Percentiles rank a stretch among this genome's conserved stretches.
Conservation (phyloP, 2,797 vertebrate genomes). For the Carcharodon carcharias region DNA sequence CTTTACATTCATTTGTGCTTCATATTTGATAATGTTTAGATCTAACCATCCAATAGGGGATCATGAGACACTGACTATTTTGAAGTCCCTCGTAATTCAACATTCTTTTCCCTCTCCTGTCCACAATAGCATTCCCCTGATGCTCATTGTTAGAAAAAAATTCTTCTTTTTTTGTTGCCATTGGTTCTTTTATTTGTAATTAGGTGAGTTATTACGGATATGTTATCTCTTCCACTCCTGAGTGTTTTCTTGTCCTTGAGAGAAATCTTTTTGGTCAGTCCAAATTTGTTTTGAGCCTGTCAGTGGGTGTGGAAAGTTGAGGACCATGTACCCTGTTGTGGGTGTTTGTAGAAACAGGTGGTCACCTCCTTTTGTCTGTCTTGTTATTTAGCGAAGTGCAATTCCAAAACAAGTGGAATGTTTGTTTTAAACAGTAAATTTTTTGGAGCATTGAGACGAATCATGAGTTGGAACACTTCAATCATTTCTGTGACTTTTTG, state of each 20-base stretch:
- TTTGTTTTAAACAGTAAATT: not conserved
- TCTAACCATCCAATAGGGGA: too few relatives aligned
- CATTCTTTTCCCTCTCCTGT: not conserved
- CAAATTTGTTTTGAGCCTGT: not conserved
- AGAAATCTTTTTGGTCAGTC: not conserved
- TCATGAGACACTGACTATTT: not conserved
- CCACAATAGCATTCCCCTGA: not conserved
- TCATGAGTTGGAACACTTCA: not conserved
- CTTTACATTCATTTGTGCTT: not conserved
- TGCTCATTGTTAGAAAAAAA: not conserved
- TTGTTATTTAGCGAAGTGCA: not conserved
- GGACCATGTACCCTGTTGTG: not conserved
- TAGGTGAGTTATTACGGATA: not conserved
- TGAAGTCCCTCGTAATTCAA: not conserved
- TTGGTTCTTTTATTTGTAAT: not conserved
- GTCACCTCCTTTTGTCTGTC: not conserved
- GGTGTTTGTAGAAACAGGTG: not conserved
- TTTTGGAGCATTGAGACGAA: not conserved
- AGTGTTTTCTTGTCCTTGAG: not conserved
- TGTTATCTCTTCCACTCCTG: not conserved
- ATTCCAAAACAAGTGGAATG: not conserved
- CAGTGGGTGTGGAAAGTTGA: not conserved
- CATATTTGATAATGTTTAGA: not conserved
- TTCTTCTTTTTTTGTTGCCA: not conserved
- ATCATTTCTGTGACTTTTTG: not conserved